Evolutionary conservation across 2,888 invertebrate species (phyloP), one percentile per base, ranked within the genome.

Genomic region (Hydraecia micacea): DNA sequence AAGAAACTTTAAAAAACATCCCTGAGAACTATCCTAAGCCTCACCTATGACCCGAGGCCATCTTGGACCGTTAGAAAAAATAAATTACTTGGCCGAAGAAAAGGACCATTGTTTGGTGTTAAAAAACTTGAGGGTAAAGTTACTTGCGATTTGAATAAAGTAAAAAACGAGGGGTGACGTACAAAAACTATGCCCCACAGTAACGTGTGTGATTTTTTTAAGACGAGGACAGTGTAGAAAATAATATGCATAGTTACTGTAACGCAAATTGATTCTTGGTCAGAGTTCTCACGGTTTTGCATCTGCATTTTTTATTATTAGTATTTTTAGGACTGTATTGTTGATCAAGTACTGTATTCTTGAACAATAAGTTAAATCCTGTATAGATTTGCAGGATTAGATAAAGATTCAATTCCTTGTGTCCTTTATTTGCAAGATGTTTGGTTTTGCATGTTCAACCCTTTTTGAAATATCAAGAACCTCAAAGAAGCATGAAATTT

Each of bases 11-110:
- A 94, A 95, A 95, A 95, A 94, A 91, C 89, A 80, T 84, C 82
- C 94, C 92, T 96, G 96, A 95, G 96, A 97, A 96, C 93, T 92
- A 91, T 93, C 91, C 90, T 92, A 92, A 89, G 92, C 93, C 92
- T 96, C 94, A 96, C 95, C 96, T 96, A 95, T 97, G 97, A 97
- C 97, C 97, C 95, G 87, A 81, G 97, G 96, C 95, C 90, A 95
- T 92, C 91, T 86, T 93, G 93, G 95, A 95, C 95, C 94, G 94
- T 95, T 95, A 93, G 94, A 95, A 89, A 94, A 95, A 95, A 95
- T 94, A 94, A 95, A 95, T 91, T 93, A 93, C 92, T 90, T 86
- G 87, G 79, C 89, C 90, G 88, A 95, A 95, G 95, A 95, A 96
- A 95, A 93, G 92, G 87, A 90, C 92, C 79, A 94, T 96, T 96